Conservation (phyloP, 2,888 invertebrate genomes). For the Agriotes lineatus region DNA sequence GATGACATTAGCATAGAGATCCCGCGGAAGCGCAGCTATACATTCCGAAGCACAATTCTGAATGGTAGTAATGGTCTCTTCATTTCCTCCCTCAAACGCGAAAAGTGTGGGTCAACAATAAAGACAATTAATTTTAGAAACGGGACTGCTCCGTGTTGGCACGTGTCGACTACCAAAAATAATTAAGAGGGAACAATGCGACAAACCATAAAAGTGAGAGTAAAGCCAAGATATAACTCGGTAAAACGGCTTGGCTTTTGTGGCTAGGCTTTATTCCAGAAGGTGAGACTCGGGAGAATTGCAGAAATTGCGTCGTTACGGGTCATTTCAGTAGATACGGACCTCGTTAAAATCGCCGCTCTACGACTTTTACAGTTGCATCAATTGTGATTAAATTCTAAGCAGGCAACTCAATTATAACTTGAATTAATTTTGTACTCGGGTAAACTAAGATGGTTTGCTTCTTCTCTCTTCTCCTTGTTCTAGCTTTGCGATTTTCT, state of each 20-base stretch:
- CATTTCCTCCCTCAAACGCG: slow-evolving; percentile 19
- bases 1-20: no score
- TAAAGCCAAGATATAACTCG: slow-evolving; percentile 44
- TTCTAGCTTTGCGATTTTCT: no score
- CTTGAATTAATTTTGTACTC: slow-evolving; percentile 27
- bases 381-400: slow-evolving; percentile 42
- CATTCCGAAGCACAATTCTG: neutral
- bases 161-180: slow-evolving; percentile 39
- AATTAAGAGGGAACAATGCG: slow-evolving; percentile 44
- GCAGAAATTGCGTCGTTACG: slow-evolving; percentile 54
- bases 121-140: slow-evolving; percentile 36
- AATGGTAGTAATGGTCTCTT: neutral
- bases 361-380: slow-evolving; percentile 41
- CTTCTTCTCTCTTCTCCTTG: neutral
- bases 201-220: slow-evolving; percentile 44
- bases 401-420: slow-evolving; percentile 35
- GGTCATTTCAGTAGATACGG: slow-evolving; percentile 52
- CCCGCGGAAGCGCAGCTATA: neutral
- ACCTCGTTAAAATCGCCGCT: slow-evolving; percentile 50
- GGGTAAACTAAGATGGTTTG: neutral
- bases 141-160: slow-evolving; percentile 22
- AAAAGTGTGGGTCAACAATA: slow-evolving; percentile 31
- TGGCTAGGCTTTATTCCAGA: slow-evolving; percentile 43
- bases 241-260: slow-evolving; percentile 43
- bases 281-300: slow-evolving; percentile 48